Evolutionary conservation across 2,113 vertebrate species (phyloP), one percentile per base, ranked within the genome.

Genomic region (Etheostoma spectabile): DNA sequence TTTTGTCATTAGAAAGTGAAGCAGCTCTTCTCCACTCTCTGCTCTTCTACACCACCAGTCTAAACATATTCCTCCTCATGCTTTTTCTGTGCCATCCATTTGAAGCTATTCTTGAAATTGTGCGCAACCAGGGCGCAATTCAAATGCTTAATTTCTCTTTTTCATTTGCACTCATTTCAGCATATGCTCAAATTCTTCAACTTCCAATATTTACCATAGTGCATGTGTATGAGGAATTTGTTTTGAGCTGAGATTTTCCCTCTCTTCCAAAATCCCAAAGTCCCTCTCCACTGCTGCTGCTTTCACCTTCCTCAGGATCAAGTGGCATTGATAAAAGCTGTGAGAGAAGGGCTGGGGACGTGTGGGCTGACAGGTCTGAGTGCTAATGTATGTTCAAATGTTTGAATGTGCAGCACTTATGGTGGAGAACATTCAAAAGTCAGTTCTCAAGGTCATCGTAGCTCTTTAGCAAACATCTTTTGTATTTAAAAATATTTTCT

Each of bases 261-360:
- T 85, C 77, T 72, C 67, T 83, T 79, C 51, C 68, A 77, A 87
- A 91, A 91, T 91, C 87, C 81, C 91, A 91, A 75, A 79, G 73
- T 86, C 85, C 69, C 51, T 79, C 79, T 78, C 22, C 19, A 24
- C 80, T 59, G 60, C 33, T 59, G 77, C 75, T 69, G 42, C 74
- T 65, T 73, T 86, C 62, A 85, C 73, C 74, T 77, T 89, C 76
- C 72, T 67, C 64, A 21, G 60, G 88, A 91, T 92, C 85, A 84
- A 82, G 81, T 92, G 88, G 89, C 90, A 82, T 27, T 73, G 73
- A 81, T 86, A 84, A 93, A 90, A 93, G 89, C 91, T 88, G 84
- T 76, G 74, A 87, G 64, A 21, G 35, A 53, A 57, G 45, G 18
- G 52, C 57, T 61, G 49, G 57, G n/a, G 62, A 55, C 53, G 79